Evolutionary conservation across 2,797 vertebrate genomes (phyloP).

Genomic region (Picus viridis): DNA sequence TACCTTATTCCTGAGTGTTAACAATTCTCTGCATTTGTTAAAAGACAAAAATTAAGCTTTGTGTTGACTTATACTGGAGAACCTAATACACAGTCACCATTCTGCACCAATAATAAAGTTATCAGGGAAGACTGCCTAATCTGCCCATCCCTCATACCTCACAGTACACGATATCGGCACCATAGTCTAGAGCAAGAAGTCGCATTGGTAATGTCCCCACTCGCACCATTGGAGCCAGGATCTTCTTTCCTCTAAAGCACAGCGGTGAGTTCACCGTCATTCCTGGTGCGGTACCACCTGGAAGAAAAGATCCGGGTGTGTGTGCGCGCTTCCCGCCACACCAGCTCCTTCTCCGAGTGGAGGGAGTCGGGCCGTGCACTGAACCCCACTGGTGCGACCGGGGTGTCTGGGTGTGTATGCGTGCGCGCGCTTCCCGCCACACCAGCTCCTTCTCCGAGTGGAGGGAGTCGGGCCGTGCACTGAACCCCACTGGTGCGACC

Average conservation of each 20-base stretch:
- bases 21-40: not conserved
- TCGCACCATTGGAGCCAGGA: constrained; percentile 95
- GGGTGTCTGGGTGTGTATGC: too few species aligned
- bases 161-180: constrained; percentile 94
- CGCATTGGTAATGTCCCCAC: constrained; percentile 95
- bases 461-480: too few species aligned
- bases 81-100: not conserved
- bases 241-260: constrained; percentile 84
- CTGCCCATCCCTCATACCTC: constrained; percentile 83
- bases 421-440: too few species aligned
- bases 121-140: not conserved
- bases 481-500: too few species aligned
- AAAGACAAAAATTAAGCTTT: not conserved
- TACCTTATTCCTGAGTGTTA: not conserved
- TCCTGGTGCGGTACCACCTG: not conserved
- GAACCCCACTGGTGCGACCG: too few species aligned
- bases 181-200: constrained; percentile 93
- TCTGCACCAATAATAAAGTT: not conserved
- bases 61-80: rapidly evolving
- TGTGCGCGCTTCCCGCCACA: too few species aligned
- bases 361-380: too few species aligned
- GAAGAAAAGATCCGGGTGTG: not conserved
- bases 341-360: too few species aligned
- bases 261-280: constrained; percentile 78
- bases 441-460: too few species aligned